Percentiles rank a stretch among this genome's conserved stretches.
phyloP scores from a whole-genome alignment of 2,888 invertebrate genomes.

The Heliconius ethilla region DNA sequence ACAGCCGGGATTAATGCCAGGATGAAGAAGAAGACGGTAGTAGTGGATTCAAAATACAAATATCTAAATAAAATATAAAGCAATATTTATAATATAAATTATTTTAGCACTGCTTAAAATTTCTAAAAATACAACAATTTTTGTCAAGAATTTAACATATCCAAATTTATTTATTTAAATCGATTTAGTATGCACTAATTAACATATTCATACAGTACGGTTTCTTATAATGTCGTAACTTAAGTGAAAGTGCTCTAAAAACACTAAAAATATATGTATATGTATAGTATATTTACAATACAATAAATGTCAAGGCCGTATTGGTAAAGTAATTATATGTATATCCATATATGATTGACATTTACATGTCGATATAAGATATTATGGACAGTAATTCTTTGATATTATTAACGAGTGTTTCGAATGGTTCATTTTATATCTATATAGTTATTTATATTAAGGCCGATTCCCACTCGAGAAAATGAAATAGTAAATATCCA shows the following conservation, averaged over 20 bases:
- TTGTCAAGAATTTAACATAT: no score
- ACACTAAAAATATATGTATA: neutral
- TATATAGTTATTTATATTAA: neutral
- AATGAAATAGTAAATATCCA: no score
- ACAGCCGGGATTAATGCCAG: no score
- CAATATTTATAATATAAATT: no score
- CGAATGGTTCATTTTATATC: no score
- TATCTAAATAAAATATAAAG: no score
- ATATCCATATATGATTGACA: neutral
- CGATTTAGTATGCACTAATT: neutral
- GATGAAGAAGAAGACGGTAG: no score
- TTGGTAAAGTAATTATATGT: neutral
- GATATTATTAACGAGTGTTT: no score
- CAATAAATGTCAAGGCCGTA: conserved; percentile 5
- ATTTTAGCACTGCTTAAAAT: no score
- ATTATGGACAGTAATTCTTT: neutral
- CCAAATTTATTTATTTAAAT: neutral
- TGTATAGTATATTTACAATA: neutral
- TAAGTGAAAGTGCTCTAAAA: conserved; percentile 9
- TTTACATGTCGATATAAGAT: neutral
- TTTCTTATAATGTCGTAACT: neutral
- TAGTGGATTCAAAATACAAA: no score
- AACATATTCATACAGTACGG: neutral
- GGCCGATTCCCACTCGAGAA: neutral
- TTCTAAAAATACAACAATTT: no score